Evolutionary conservation across 2,888 invertebrate species (phyloP).

Genomic region (Thereva nobilitata): DNA sequence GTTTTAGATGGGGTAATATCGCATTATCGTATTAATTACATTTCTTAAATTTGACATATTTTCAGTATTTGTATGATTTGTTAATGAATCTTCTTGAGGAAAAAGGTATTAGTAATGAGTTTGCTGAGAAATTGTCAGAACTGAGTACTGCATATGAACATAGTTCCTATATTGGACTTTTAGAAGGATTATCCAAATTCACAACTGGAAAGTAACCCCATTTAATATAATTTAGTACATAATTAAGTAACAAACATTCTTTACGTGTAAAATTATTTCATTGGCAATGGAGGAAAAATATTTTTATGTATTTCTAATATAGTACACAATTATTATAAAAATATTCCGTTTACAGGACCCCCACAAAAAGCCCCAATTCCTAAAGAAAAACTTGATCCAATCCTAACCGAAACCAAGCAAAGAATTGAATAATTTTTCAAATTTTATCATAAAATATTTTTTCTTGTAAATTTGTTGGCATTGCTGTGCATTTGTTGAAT

Average conservation of each 20-base stretch:
- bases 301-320: too few species aligned
- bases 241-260: background rate
- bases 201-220: slow-evolving; percentile 63
- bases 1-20: slow-evolving; percentile 88
- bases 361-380: too few species aligned
- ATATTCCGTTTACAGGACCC: too few species aligned
- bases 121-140: slow-evolving; percentile 84
- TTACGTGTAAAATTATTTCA: too few species aligned
- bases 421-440: too few species aligned
- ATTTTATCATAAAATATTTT: too few species aligned
- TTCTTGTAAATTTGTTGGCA: too few species aligned
- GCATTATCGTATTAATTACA: background rate
- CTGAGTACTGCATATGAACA: slow-evolving; percentile 94
- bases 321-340: too few species aligned
- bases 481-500: too few species aligned
- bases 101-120: slow-evolving; percentile 91
- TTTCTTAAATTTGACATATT: slow-evolving; percentile 44
- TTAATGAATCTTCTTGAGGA: slow-evolving; percentile 95
- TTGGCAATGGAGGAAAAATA: too few species aligned
- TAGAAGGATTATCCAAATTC: slow-evolving; percentile 83
- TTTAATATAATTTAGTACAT: slow-evolving; percentile 6
- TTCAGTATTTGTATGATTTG: slow-evolving; percentile 89
- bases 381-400: too few species aligned
- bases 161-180: slow-evolving; percentile 82
- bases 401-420: too few species aligned